A percentile compares a stretch with the other conserved stretches of the same genome.
Conservation (phyloP, 1,140 invertebrate species). For the Scaptomyza graminum region DNA sequence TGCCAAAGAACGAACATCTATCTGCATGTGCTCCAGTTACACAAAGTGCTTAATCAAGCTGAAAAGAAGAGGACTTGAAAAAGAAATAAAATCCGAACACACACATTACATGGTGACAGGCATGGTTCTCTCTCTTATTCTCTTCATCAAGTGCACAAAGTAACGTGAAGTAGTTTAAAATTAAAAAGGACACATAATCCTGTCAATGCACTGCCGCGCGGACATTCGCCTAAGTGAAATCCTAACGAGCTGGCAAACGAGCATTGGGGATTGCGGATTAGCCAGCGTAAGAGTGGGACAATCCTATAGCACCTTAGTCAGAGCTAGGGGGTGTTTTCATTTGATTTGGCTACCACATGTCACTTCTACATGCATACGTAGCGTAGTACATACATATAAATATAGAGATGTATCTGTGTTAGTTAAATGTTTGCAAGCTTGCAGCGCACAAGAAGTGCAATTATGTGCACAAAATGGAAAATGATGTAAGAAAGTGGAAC, state of each 20-base stretch:
- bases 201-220: conserved; percentile 64
- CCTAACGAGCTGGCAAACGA: conserved; percentile 31
- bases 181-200: conserved; percentile 81
- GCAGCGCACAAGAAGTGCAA: conserved; percentile 74
- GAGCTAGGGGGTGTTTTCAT: conserved; percentile 59
- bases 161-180: conserved; percentile 79
- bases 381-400: not conserved
- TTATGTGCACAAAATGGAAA: conserved; percentile 75
- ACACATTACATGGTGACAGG: not conserved
- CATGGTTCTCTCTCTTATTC: not conserved
- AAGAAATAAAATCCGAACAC: conserved; percentile 34
- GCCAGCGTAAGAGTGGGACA: conserved; percentile 10
- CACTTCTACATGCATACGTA: conserved; percentile 1
- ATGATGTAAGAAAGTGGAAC: conserved; percentile 72
- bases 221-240: conserved; percentile 51
- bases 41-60: conserved; percentile 81
- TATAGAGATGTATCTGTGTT: not conserved
- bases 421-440: conserved; percentile 50
- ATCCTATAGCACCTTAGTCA: not conserved
- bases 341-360: conserved; percentile 62
- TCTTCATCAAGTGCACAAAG: conserved; percentile 67
- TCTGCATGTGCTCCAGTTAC: conserved; percentile 78
- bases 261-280: conserved; percentile 56
- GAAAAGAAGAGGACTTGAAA: conserved; percentile 77
- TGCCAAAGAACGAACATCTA: conserved; percentile 61